These are phyloP conservation scores for Lepidostoma basale DNA, from an alignment of 1,140 invertebrate species.

Conservation along the genomic window DNA sequence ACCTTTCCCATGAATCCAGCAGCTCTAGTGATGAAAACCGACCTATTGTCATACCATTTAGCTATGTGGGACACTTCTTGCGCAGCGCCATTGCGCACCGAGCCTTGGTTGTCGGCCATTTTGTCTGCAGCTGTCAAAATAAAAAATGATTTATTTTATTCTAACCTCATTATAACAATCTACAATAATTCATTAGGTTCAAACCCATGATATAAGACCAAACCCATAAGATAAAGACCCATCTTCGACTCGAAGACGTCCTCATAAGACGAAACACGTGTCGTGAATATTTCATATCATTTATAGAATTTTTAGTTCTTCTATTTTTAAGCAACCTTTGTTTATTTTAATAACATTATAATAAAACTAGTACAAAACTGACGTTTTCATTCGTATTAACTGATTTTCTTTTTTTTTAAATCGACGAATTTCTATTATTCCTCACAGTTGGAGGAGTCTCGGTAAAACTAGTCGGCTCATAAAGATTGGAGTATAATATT, in stretches of 20 bases:
- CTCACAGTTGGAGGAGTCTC: background rate
- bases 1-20: constrained; percentile 90
- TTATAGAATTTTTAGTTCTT: background rate
- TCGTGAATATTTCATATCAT: background rate
- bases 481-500: background rate
- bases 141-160: background rate
- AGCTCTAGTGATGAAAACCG: constrained; percentile 79
- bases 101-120: constrained; percentile 27
- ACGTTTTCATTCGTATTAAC: background rate
- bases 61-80: constrained; percentile 61
- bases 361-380: too few relatives aligned
- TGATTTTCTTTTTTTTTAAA: background rate
- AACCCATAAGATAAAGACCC: too few relatives aligned
- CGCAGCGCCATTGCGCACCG: constrained; percentile 45
- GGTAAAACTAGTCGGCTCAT: constrained; percentile 2
- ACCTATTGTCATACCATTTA: constrained; percentile 71
- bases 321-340: background rate
- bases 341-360: too few relatives aligned
- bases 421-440: background rate
- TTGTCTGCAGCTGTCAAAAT: constrained; percentile 6
- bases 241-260: too few relatives aligned
- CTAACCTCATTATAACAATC: background rate
- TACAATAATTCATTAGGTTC: too few relatives aligned
- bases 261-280: too few relatives aligned
- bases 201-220: too few relatives aligned